phyloP scores from a whole-genome alignment of 2,797 vertebrate species.

The Mustela erminea region DNA sequence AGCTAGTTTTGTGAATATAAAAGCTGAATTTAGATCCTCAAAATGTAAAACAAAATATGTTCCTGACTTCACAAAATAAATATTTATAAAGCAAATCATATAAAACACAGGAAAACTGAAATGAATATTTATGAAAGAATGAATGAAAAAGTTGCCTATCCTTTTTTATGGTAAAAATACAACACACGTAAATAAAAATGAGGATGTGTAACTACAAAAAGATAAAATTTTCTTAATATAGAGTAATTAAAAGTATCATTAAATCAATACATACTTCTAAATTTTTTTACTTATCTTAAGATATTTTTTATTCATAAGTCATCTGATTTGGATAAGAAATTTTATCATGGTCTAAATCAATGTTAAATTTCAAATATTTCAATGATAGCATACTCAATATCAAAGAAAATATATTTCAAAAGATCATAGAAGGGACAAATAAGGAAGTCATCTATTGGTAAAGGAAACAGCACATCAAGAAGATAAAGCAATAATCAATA shows the following conservation, averaged over 20 bases:
- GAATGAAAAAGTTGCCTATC: not conserved
- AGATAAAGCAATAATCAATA: not conserved
- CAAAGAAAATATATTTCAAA: not conserved
- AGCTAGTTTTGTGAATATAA: not conserved
- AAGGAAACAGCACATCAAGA: not conserved
- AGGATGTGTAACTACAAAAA: not conserved
- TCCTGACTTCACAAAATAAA: not conserved
- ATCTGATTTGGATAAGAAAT: not conserved
- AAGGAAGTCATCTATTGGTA: not conserved
- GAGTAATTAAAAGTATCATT: not conserved
- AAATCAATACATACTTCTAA: conserved; percentile 11
- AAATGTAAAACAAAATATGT: not conserved
- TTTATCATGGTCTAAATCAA: not conserved
- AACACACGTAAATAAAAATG: not conserved
- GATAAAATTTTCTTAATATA: not conserved
- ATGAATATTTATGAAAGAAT: conserved; percentile 4
- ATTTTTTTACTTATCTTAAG: not conserved
- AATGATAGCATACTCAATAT: not conserved
- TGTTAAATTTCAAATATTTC: not conserved
- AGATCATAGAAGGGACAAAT: not conserved
- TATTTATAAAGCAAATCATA: conserved; percentile 9
- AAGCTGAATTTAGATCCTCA: not conserved
- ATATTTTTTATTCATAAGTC: not conserved
- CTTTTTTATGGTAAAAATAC: not conserved
- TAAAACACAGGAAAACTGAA: not conserved